Conservation (phyloP, 2,888 invertebrate genomes). For the Ectemnius cavifrons region DNA sequence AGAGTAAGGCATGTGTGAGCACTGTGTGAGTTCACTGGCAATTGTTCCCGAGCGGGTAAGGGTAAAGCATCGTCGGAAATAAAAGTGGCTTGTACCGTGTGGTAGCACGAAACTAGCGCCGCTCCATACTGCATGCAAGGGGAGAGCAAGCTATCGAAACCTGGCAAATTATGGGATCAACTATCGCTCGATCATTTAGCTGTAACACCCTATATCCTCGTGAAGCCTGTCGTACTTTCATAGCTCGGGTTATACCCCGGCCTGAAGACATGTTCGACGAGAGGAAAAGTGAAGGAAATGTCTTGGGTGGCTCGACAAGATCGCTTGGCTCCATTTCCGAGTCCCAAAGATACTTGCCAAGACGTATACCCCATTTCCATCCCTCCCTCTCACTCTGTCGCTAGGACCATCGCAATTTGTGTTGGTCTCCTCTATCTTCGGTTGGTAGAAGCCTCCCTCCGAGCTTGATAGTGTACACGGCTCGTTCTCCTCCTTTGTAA, state of each 20-base stretch:
- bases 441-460: constrained; percentile 30
- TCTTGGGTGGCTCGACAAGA: not conserved
- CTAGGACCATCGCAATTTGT: constrained; percentile 41
- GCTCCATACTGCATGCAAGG: not conserved
- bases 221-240: not conserved
- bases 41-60: constrained; percentile 50
- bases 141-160: constrained; percentile 2
- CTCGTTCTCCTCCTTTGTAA: constrained; percentile 42
- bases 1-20: not conserved
- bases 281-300: not conserved
- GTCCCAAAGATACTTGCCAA: not conserved
- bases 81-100: constrained; percentile 26
- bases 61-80: constrained; percentile 39
- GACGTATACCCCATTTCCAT: constrained; percentile 20
- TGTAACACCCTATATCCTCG: not conserved
- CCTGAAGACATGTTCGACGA: not conserved
- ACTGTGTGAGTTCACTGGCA: constrained; percentile 28
- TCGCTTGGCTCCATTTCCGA: not conserved
- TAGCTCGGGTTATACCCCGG: too few relatives aligned
- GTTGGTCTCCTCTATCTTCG: constrained; percentile 33
- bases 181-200: not conserved
- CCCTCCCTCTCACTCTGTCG: not conserved
- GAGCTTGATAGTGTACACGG: constrained; percentile 10
- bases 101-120: constrained; percentile 2
- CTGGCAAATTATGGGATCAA: constrained; percentile 16